phyloP scores from a whole-genome alignment of 2,113 vertebrate species.

The Oryzias curvinotus region DNA sequence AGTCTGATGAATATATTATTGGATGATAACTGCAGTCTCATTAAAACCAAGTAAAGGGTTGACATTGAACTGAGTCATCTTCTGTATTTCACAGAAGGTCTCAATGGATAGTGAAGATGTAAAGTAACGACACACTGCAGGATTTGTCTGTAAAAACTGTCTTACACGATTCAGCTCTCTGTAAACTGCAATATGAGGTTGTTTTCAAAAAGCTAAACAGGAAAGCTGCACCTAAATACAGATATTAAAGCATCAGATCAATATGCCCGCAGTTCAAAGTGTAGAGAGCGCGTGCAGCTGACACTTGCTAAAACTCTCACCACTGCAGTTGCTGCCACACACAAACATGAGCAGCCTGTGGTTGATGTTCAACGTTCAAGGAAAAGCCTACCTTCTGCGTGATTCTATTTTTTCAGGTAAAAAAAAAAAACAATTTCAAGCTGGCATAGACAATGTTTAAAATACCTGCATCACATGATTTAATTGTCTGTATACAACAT shows the following conservation, averaged over 20 bases:
- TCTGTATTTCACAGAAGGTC: background rate
- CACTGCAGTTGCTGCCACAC: slow-evolving; percentile 5
- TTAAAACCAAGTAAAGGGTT: slow-evolving; percentile 2
- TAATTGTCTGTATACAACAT: too few relatives aligned
- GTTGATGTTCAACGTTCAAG: slow-evolving; percentile 15
- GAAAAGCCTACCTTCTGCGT: slow-evolving; percentile 41
- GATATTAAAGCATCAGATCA: slow-evolving; percentile 1
- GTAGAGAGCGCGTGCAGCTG: background rate
- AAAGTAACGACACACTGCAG: background rate
- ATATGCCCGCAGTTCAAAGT: slow-evolving; percentile 6
- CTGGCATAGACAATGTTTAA: background rate
- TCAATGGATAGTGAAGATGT: background rate
- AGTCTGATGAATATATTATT: background rate
- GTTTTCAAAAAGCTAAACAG: background rate
- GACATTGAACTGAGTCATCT: background rate
- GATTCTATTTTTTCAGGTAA: background rate
- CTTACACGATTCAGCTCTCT: background rate
- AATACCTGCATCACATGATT: too few relatives aligned
- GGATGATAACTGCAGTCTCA: background rate
- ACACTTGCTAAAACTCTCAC: background rate
- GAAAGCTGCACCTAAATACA: background rate
- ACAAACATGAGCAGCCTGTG: slow-evolving; percentile 9
- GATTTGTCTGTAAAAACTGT: background rate
- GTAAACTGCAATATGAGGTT: background rate
- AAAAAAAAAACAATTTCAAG: background rate